A percentile compares a stretch with the other conserved stretches of the same genome.
Evolutionary conservation across 2,113 vertebrate species (phyloP).

Genomic region (Dendrocopos noguchii): DNA sequence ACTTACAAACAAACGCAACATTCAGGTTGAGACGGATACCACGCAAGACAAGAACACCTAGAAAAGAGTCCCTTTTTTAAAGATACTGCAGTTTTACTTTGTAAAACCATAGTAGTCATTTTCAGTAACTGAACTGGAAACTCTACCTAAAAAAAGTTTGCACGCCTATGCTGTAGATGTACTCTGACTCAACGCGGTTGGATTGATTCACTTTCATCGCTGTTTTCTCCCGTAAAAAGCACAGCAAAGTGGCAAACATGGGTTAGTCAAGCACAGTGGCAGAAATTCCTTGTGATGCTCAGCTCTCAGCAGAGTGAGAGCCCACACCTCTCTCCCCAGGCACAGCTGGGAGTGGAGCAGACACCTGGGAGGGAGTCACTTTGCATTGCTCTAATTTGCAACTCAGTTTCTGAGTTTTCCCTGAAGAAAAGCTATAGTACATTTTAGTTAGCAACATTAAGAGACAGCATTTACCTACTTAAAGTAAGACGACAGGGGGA

Average conservation of each 20-base stretch:
- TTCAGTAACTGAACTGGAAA: constrained; percentile 49
- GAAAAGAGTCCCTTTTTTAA: constrained; percentile 57
- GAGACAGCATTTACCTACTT: constrained; percentile 20
- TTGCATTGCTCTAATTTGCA: constrained; percentile 56
- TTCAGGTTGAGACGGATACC: constrained; percentile 16
- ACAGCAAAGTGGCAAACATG: constrained; percentile 44
- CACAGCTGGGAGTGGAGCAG: not conserved
- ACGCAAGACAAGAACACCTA: constrained; percentile 36
- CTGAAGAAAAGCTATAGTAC: constrained; percentile 69
- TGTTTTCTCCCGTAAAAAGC: constrained; percentile 23
- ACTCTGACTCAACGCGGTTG: not conserved
- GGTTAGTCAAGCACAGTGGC: constrained; percentile 63
- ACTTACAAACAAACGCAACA: constrained; percentile 48
- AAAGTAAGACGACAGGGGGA: constrained; percentile 40
- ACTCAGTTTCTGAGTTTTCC: constrained; percentile 67
- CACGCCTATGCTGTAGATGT: constrained; percentile 44
- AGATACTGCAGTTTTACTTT: constrained; percentile 52
- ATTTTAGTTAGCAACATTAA: constrained; percentile 38
- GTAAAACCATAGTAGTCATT: constrained; percentile 60
- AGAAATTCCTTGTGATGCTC: constrained; percentile 25
- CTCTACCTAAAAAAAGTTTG: constrained; percentile 39
- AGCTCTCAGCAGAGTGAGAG: constrained; percentile 1
- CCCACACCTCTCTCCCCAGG: not conserved
- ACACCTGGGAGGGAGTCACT: constrained; percentile 21
- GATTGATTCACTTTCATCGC: not conserved